Base-by-base conservation (phyloP, 2,113 vertebrate species). In the Hiodon tergisus region DNA sequence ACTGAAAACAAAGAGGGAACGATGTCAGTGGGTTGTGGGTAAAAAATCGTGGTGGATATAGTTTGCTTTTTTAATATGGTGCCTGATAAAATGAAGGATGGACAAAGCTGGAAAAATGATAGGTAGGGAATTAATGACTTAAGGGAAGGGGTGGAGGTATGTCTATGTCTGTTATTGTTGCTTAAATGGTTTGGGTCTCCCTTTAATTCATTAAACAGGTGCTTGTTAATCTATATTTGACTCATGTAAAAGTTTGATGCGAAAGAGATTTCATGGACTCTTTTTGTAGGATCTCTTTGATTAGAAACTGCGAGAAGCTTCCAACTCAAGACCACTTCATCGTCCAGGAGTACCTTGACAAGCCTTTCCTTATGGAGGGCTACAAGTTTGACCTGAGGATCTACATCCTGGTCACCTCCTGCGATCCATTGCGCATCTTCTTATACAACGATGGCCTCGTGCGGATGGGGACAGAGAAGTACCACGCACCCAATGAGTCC, bases 361-460 rank as follows among this genome's bases (percentile, higher is more conserved):
- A 98, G 75, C 96, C 97, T 51, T 99, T 98, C 81, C 88, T 99
- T 76, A 95, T 99, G 94, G 97, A 99, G 90, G 96, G 97, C 63
- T 99, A 96, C 91, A 99, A 99, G 87, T 99, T 99, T 84, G 97
- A 99, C 85, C 91, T 99, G 80, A 92, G 97, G 76, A 94, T 99
- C 85, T 99, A 99, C 87, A 97, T 97, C 87, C 90, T 99, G 65
- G 91, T 99, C 81, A 99, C 97, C n/a, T 98, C 96, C 67, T 99
- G 97, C 71, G 96, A 99, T 82, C 97, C 97, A 1, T 87, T 99
- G 66, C 94, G 97, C 85, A 91, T 98, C 86, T 99, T 98, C 87
- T 91, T 99, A 55, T 99, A 99, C 87, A 95, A 98, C 7, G 97
- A 98, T 67, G 97, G 97, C 78, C 91, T 99, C 78, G 97, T 99